A percentile compares a stretch with the other conserved stretches of the same genome.
Evolutionary conservation across 2,888 invertebrate species (phyloP).

Genomic region (Xanthia togata): DNA sequence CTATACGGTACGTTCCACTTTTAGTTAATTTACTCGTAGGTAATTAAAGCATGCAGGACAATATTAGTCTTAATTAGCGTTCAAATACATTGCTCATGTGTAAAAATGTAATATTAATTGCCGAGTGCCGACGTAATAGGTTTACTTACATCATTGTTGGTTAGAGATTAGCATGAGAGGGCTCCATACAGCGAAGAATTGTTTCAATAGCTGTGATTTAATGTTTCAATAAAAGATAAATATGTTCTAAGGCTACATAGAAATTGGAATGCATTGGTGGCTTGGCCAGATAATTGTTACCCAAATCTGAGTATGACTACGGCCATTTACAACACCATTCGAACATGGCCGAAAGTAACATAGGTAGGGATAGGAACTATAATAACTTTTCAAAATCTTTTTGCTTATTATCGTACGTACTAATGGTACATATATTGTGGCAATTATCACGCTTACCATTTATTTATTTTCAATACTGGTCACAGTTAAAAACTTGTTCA

Average conservation of each 20-base stretch:
- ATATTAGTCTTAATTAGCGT: slow-evolving; percentile 60
- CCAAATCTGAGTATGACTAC: not conserved
- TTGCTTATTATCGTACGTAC: not conserved
- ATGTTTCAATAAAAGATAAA: too few species aligned
- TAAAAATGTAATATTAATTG: slow-evolving; percentile 9
- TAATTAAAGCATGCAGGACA: slow-evolving; percentile 43
- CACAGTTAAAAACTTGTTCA: not conserved
- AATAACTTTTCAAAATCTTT: not conserved
- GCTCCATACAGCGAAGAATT: not conserved
- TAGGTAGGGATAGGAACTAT: not conserved
- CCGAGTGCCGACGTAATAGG: not conserved
- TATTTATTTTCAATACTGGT: not conserved
- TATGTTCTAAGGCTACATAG: not conserved
- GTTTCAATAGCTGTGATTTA: not conserved
- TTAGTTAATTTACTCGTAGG: slow-evolving; percentile 14
- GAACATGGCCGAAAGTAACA: not conserved
- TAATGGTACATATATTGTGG: not conserved
- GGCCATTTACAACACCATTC: not conserved
- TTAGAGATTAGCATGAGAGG: not conserved
- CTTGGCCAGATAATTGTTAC: not conserved
- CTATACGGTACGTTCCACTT: not conserved
- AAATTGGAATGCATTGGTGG: not conserved
- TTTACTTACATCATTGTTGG: not conserved
- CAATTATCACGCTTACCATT: not conserved
- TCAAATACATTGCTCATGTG: not conserved